Conservation (phyloP, 2,888 invertebrate genomes). For the Mythimna ferrago region DNA sequence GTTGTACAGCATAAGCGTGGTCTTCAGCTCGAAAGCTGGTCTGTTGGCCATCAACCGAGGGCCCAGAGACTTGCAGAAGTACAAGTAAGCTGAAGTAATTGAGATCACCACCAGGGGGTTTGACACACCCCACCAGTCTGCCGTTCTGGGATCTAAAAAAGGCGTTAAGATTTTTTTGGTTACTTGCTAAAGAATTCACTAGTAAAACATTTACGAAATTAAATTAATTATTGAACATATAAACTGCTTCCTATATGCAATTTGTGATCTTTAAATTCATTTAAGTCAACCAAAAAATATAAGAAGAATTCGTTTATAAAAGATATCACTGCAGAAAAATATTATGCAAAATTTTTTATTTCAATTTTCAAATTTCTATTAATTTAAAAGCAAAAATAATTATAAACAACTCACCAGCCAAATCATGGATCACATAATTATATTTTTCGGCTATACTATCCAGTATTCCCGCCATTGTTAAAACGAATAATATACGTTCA, state of each 20-base stretch:
- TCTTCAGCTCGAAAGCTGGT: conserved; percentile 92
- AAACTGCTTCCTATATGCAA: background rate
- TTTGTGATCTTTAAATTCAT: background rate
- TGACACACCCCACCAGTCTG: conserved; percentile 61
- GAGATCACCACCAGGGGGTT: conserved; percentile 54
- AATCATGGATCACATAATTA: conserved; percentile 68
- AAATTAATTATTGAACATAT: background rate
- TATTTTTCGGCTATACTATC: conserved; percentile 60
- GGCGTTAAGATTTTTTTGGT: too few relatives aligned
- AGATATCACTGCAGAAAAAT: background rate
- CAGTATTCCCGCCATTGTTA: conserved; percentile 59
- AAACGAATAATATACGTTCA: conserved; percentile 13
- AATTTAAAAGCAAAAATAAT: background rate
- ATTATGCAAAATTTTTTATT: background rate
- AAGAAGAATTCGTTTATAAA: background rate
- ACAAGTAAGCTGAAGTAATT: conserved; percentile 48
- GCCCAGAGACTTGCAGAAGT: conserved; percentile 56
- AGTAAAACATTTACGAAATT: background rate
- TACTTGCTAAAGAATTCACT: background rate
- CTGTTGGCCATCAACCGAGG: conserved; percentile 90
- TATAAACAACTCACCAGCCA: conserved; percentile 66
- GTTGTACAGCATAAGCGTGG: conserved; percentile 93
- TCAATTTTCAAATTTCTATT: background rate
- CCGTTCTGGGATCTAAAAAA: conserved; percentile 67
- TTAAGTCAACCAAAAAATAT: background rate